These are phyloP conservation scores for Sphaerophoria taeniata DNA, from an alignment of 2,888 invertebrate species.

Conservation along the genomic window DNA sequence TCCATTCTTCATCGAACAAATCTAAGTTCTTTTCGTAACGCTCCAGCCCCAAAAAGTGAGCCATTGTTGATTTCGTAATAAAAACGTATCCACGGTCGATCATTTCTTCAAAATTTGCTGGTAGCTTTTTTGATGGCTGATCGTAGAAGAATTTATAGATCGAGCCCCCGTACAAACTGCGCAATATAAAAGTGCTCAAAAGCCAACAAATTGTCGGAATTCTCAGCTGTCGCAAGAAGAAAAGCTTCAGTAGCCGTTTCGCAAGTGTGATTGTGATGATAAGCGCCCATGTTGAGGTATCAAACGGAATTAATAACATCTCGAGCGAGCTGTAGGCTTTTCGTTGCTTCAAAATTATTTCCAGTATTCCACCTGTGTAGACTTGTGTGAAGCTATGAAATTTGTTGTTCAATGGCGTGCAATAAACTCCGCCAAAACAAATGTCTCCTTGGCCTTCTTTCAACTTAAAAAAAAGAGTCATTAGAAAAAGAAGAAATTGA, in stretches of 20 bases:
- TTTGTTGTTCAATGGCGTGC: neutral
- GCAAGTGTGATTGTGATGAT: neutral
- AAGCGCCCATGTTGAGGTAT: neutral
- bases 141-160: conserved; percentile 28
- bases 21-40: neutral
- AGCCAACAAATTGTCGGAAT: conserved; percentile 3
- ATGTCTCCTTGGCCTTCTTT: neutral
- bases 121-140: neutral
- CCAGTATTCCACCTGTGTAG: neutral
- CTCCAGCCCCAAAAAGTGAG: neutral
- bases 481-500: neutral
- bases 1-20: neutral
- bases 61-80: neutral
- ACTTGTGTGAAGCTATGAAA: neutral
- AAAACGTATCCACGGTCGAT: neutral
- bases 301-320: neutral
- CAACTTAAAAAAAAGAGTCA: neutral
- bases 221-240: neutral
- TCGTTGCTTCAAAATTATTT: neutral
- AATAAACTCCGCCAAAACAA: neutral
- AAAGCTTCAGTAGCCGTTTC: neutral
- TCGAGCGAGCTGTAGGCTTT: neutral
- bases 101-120: neutral
- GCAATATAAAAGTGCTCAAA: neutral
- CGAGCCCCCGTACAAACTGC: conserved; percentile 29